A percentile compares a stretch with the other conserved stretches of the same genome.
Evolutionary conservation across 2,797 vertebrate genomes (phyloP).

Genomic region (Phoxinus dragarum): DNA sequence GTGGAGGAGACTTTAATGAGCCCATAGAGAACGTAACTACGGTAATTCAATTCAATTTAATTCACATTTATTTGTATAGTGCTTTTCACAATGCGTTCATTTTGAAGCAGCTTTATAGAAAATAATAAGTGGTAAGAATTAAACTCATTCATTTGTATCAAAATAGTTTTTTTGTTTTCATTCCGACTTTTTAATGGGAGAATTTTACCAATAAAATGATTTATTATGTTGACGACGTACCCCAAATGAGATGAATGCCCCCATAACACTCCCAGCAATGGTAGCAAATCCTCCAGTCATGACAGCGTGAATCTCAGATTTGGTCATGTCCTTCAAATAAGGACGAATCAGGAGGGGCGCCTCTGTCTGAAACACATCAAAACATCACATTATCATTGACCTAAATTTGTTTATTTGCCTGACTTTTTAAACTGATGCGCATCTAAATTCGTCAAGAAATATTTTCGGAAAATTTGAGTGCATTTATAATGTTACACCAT

Average conservation of each 20-base stretch:
- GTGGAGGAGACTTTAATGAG: not conserved
- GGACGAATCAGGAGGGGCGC: slow-evolving; percentile 92
- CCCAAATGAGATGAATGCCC: slow-evolving; percentile 95
- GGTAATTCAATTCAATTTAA: too few relatives aligned
- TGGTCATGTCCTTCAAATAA: slow-evolving; percentile 92
- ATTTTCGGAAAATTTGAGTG: not conserved
- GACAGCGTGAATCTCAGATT: slow-evolving; percentile 92
- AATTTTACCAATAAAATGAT: not conserved
- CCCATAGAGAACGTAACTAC: not conserved
- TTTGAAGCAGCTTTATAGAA: too few relatives aligned
- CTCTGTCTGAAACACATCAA: slow-evolving; percentile 81
- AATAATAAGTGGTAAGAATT: not conserved
- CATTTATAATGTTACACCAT: not conserved
- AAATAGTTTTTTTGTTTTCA: fast-evolving
- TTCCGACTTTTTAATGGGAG: not conserved
- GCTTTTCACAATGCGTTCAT: too few relatives aligned
- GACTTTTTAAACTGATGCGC: not conserved
- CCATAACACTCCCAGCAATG: slow-evolving; percentile 95
- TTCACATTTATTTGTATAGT: too few relatives aligned
- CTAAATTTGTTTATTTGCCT: not conserved
- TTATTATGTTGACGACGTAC: slow-evolving; percentile 71
- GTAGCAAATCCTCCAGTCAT: slow-evolving; percentile 94
- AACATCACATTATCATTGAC: not conserved
- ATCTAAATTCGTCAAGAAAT: not conserved
- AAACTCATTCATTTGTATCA: not conserved